Percentiles rank a stretch among this genome's conserved stretches.
Evolutionary conservation across 2,797 vertebrate species (phyloP).

Genomic region (Phrynocephalus guinanensis): DNA sequence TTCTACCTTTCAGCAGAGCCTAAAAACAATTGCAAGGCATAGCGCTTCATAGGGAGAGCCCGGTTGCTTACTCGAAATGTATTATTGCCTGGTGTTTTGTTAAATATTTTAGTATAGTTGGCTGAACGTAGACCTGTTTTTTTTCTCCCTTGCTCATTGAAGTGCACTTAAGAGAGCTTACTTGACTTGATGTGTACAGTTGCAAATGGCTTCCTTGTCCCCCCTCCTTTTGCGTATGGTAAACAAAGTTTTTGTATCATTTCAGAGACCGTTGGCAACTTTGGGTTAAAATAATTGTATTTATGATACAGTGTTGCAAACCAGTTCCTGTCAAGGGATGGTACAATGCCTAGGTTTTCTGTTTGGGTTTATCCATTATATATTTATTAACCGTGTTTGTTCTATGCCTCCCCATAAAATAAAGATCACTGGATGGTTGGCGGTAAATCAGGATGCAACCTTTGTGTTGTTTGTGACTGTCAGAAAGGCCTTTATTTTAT

Average conservation of each 20-base stretch:
- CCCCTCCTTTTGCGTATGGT: background rate
- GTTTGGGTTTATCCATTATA: background rate
- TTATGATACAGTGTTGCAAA: background rate
- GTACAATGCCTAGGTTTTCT: background rate
- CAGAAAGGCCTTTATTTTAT: background rate
- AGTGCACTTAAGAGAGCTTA: conserved; percentile 27
- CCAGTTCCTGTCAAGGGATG: background rate
- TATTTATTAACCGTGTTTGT: background rate
- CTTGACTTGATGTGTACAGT: background rate
- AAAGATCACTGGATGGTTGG: background rate
- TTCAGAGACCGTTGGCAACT: background rate
- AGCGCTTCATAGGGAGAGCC: too few relatives aligned
- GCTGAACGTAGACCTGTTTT: background rate
- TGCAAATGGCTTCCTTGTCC: too few relatives aligned
- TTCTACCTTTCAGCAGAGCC: too few relatives aligned
- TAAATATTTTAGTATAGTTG: conserved; percentile 28
- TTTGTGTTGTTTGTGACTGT: background rate
- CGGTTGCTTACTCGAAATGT: background rate
- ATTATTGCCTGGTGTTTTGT: background rate
- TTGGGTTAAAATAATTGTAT: background rate
- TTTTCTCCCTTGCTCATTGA: background rate
- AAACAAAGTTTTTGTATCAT: background rate
- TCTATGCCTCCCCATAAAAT: too few relatives aligned
- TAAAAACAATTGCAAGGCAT: background rate
- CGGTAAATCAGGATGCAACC: background rate